Evolutionary conservation across 2,797 vertebrate genomes (phyloP).

Genomic region (Anniella stebbinsi): DNA sequence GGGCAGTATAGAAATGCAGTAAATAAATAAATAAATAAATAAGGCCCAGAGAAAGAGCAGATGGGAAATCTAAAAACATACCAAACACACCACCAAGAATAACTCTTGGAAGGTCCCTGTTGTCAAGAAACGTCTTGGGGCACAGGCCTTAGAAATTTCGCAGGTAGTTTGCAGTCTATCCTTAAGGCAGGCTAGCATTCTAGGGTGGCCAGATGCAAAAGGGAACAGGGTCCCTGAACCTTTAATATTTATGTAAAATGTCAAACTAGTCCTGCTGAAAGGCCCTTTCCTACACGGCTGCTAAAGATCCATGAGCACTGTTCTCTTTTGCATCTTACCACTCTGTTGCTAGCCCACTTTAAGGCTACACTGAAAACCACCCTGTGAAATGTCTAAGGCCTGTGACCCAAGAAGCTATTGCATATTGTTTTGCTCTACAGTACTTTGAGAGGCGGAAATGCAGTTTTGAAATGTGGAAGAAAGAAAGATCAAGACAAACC

Average conservation of each 20-base stretch:
- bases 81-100: background rate
- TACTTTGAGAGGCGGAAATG: background rate
- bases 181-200: background rate
- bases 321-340: background rate
- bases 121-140: background rate
- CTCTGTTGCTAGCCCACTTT: background rate
- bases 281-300: background rate
- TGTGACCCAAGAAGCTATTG: background rate
- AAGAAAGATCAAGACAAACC: background rate
- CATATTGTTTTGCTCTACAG: background rate
- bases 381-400: background rate
- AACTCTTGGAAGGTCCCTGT: background rate
- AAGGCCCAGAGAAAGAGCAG: background rate
- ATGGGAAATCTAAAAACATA: background rate
- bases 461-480: background rate
- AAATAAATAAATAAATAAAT: too few relatives aligned
- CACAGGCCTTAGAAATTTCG: background rate
- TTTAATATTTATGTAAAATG: background rate
- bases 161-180: background rate
- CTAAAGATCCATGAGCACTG: background rate
- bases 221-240: background rate
- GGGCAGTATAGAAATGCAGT: too few relatives aligned
- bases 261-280: background rate
- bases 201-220: background rate
- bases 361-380: background rate